A percentile compares a stretch with the other conserved stretches of the same genome.
Conservation (phyloP, 2,888 invertebrate genomes). For the Chromoteleia sp. region DNA sequence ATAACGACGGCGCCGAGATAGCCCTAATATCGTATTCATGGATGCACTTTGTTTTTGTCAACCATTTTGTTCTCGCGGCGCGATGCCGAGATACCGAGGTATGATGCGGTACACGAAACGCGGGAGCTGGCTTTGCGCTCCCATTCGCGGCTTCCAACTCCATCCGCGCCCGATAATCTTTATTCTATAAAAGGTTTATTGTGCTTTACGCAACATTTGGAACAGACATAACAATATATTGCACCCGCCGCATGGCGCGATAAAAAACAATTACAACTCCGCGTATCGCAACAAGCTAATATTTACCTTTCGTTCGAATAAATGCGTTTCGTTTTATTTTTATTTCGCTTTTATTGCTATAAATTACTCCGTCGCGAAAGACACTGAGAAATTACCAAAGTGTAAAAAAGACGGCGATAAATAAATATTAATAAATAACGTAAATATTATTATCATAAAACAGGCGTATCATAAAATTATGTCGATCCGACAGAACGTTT, state of each 20-base stretch:
- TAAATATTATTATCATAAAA: too few relatives aligned
- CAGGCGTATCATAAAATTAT: too few relatives aligned
- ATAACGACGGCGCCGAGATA: conserved; percentile 46
- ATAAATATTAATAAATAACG: too few relatives aligned
- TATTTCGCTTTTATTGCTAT: too few relatives aligned
- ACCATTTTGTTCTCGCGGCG: conserved; percentile 48
- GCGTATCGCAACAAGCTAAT: conserved; percentile 16
- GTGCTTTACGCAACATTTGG: conserved; percentile 48
- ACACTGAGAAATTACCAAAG: too few relatives aligned
- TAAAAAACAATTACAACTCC: conserved; percentile 36
- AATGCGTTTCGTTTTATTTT: background rate
- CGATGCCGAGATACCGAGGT: conserved; percentile 52
- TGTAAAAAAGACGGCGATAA: too few relatives aligned
- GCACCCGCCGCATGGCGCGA: background rate
- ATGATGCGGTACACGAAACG: conserved; percentile 38
- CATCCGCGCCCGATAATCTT: conserved; percentile 51
- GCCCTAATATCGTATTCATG: conserved; percentile 55
- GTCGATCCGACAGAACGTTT: too few relatives aligned
- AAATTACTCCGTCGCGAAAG: too few relatives aligned
- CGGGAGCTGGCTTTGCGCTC: conserved; percentile 30
- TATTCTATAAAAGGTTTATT: conserved; percentile 59
- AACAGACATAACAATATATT: conserved; percentile 49
- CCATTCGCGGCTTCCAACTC: conserved; percentile 58
- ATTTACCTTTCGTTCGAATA: conserved; percentile 15
- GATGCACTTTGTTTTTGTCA: conserved; percentile 60